Conservation (phyloP, 2,888 invertebrate genomes). For the Callinectes sapidus region DNA sequence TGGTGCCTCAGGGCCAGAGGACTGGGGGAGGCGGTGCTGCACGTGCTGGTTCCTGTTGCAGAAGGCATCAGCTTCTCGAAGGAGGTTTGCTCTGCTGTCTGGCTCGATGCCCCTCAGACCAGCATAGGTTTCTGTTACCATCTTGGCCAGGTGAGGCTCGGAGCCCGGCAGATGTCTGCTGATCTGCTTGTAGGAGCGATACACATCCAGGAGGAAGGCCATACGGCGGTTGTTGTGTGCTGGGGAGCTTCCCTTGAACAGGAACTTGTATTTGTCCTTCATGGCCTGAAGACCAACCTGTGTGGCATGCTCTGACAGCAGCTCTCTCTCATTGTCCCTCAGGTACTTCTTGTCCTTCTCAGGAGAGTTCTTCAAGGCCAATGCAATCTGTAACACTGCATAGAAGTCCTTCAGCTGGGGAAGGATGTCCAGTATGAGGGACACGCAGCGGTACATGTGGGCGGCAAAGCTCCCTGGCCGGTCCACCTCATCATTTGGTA, state of each 20-base stretch:
- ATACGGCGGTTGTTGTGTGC: constrained; percentile 73
- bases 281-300: constrained; percentile 79
- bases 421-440: constrained; percentile 87
- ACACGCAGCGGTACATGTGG: constrained; percentile 91
- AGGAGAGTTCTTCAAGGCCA: constrained; percentile 87
- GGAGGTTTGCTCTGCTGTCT: constrained; percentile 57
- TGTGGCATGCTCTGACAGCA: constrained; percentile 87
- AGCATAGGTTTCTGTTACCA: constrained; percentile 61
- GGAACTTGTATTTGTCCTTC: constrained; percentile 67
- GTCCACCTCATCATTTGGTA: constrained; percentile 92
- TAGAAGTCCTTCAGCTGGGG: constrained; percentile 87
- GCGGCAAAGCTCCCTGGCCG: constrained; percentile 93
- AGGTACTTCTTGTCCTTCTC: constrained; percentile 92
- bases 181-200: constrained; percentile 74
- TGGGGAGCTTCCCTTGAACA: constrained; percentile 73
- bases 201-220: constrained; percentile 80
- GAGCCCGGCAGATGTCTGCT: constrained; percentile 66
- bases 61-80: constrained; percentile 68
- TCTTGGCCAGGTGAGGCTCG: constrained; percentile 65
- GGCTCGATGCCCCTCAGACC: constrained; percentile 49
- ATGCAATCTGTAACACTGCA: constrained; percentile 86
- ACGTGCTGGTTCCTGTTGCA: constrained; percentile 61
- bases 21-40: constrained; percentile 38
- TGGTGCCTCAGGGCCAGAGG: neutral
- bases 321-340: constrained; percentile 88